Evolutionary conservation across 2,888 invertebrate species (phyloP).

Genomic region (Thalpophila matura): DNA sequence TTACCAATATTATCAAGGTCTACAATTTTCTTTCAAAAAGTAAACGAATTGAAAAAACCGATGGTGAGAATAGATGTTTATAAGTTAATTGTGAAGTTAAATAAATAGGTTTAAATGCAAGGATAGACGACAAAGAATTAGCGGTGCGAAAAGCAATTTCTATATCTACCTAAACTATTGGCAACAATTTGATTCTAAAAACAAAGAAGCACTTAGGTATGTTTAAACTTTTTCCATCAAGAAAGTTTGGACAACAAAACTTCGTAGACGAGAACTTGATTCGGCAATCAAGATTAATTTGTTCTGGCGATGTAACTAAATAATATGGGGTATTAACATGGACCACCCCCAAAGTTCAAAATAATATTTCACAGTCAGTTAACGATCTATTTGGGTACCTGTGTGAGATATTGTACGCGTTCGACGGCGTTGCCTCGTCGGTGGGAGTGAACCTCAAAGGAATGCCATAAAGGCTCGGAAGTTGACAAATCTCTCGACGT

Average conservation of each 20-base stretch:
- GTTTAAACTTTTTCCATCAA: constrained; percentile 63
- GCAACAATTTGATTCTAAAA: constrained; percentile 55
- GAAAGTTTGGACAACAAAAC: constrained; percentile 61
- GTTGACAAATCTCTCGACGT: constrained; percentile 88
- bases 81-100: constrained; percentile 17
- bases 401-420: constrained; percentile 70
- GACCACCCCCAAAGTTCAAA: constrained; percentile 81
- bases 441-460: constrained; percentile 80
- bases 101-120: constrained; percentile 26
- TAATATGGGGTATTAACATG: constrained; percentile 62
- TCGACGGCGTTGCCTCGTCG: constrained; percentile 67
- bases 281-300: constrained; percentile 63
- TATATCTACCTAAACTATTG: constrained; percentile 50
- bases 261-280: constrained; percentile 64
- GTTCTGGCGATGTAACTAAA: constrained; percentile 58
- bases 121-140: constrained; percentile 43
- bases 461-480: constrained; percentile 86
- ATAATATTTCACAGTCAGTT: constrained; percentile 84
- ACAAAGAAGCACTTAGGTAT: constrained; percentile 55
- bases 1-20: not conserved
- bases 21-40: not conserved
- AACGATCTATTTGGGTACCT: constrained; percentile 83
- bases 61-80: not conserved
- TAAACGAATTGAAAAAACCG: not conserved
- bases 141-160: constrained; percentile 44